Evolutionary conservation across 2,888 invertebrate genomes (phyloP), one percentile per base, ranked within the genome.

Genomic region (Opisthograptis luteolata): DNA sequence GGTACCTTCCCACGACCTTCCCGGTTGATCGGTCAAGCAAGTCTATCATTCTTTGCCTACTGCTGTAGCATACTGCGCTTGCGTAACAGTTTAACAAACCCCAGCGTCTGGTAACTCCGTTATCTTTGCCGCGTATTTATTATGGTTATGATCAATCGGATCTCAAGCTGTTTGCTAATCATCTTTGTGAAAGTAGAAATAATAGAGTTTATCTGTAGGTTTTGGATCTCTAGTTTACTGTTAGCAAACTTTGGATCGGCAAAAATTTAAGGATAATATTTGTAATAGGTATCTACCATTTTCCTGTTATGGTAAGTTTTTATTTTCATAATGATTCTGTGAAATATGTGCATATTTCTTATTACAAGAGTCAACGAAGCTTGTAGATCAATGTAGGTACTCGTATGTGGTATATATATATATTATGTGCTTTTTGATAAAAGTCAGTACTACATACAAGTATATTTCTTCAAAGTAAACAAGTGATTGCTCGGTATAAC

Each of bases 1-100:
- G 31, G 39, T 42, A 48, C 48, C 48, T 73, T 73, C 76, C 64
- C 74, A 71, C 63, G 70, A 73, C 67, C 71, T 72, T 72, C 67
- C 64, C 62, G 68, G 60, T 66, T 65, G 71, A 71, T 69, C 65
- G 63, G 41, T 58, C 63, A 66, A 60, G 60, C 63, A 66, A 60
- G 60, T 66, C 64, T 64, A 66, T 61, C 60, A 64, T 57, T 46
- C 39, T 28, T 28, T 35, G 44, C 46, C 45, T 48, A 48, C 47
- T 46, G 15, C 17, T 31, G 9, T 8, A 17, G 3, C 60, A 58
- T n/a, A n/a, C n/a, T n/a, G n/a, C n/a, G n/a, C n/a, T 68, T 68
- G 54, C 62, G 62, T 66, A 71, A 73, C 50, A 14, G 15, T 8
- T 8, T 14, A n/a, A n/a, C 9, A 9, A 27, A 27, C 53, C 64